Percentiles rank a stretch among this genome's conserved stretches.
phyloP scores from a whole-genome alignment of 35 echinoderm and acorn worm genomes.

The Chiridota heheva region DNA sequence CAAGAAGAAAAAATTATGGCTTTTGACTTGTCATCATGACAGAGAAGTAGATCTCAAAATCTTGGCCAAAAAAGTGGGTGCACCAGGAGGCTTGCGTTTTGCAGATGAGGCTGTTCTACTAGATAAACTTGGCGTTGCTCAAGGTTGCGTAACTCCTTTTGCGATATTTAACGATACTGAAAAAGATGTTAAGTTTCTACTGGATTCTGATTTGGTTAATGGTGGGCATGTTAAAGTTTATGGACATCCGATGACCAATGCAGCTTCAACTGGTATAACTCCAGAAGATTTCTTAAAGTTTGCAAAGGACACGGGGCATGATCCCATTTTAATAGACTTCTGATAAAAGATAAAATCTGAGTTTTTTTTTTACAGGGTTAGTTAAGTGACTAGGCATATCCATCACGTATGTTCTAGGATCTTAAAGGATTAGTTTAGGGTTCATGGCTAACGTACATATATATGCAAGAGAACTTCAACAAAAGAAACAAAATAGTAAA shows the following conservation, averaged over 20 bases:
- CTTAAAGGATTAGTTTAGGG: too few species aligned
- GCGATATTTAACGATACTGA: conserved; percentile 86
- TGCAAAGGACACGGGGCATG: conserved; percentile 65
- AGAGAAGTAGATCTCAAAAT: conserved; percentile 46
- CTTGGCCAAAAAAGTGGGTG: conserved; percentile 79
- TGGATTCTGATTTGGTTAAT: conserved; percentile 66
- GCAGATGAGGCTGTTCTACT: conserved; percentile 80
- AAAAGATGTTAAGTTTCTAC: conserved; percentile 65
- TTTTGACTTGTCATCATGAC: conserved; percentile 65
- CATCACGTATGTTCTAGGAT: too few species aligned
- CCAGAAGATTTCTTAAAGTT: conserved; percentile 88
- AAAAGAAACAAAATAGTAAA: too few species aligned
- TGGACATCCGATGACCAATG: conserved; percentile 87
- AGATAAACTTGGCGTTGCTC: conserved; percentile 78
- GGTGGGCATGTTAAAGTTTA: conserved; percentile 64
- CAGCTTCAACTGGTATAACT: conserved; percentile 64
- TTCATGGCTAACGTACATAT: too few species aligned
- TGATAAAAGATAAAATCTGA: conserved; percentile 9
- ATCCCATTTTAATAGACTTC: conserved; percentile 69
- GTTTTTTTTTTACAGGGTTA: too few species aligned
- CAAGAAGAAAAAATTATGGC: conserved; percentile 91
- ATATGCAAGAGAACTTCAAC: too few species aligned
- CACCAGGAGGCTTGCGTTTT: conserved; percentile 80
- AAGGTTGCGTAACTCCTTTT: conserved; percentile 89
- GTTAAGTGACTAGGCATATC: too few species aligned